Base-by-base conservation (phyloP, 2,888 invertebrate genomes). In the Gari tellinella region DNA sequence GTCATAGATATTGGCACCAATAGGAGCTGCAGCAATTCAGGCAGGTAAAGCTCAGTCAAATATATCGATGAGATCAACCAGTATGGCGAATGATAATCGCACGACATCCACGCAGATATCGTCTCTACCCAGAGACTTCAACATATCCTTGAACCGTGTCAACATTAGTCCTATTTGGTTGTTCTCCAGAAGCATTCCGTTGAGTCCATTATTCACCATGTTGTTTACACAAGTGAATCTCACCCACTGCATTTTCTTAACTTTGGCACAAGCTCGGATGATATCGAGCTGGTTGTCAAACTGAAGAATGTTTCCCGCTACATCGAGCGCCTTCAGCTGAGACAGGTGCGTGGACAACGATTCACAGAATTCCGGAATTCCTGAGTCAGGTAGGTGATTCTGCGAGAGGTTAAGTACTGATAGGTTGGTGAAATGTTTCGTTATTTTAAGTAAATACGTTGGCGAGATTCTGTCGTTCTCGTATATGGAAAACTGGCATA, bases 401-500 rank as follows among this genome's bases (percentile, higher is more conserved):
- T 88, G 86, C 1, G 86, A 80, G 14, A 88, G 40, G 60, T 87
- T 86, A 0, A 88, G 74, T n/a, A 88, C 58, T 0, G 65, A 52
- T 15, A 88, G 57, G 38, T 77, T 72, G 0, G 84, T 77, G 63
- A 88, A 88, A 63, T 83, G 60, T 64, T 77, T 68, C 48, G 83
- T 66, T 23, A 78, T 80, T 45, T 76, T 81, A 4, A 88, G 49
- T n/a, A 88, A 72, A 41, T 73, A 77, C 23, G 68, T 49, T 1
- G 86, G 83, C 10, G 82, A 68, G n/a, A 87, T 85, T n/a, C 83
- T 61, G 26, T 84, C 83, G 48, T 57, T 79, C 46, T 86, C 85
- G 21, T 82, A 87, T 10, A 87, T 82, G 25, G 84, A 85, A 48
- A 87, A 80, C 55, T 86, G 86, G 61, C 86, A 86, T 31, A 88